A percentile compares a stretch with the other conserved stretches of the same genome.
These are phyloP conservation scores for Paragorgia papillata DNA, from an alignment of 92 coral and sea anemone species.

Conservation along the genomic window DNA sequence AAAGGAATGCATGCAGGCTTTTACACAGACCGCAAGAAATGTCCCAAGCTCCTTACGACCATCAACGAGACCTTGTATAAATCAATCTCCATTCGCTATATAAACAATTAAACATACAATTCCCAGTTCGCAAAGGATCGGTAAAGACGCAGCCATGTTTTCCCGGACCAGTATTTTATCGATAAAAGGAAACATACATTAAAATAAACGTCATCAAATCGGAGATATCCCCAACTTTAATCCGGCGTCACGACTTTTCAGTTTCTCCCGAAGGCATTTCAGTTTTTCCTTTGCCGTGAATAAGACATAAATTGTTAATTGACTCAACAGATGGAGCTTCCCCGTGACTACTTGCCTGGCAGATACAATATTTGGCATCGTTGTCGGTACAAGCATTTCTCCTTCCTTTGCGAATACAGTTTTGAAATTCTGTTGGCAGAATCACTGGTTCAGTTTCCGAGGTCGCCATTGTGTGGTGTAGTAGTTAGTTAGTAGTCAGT, in stretches of 20 bases:
- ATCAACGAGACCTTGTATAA: too few relatives aligned
- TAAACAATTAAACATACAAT: too few relatives aligned
- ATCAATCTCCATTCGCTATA: too few relatives aligned
- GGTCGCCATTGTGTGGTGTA: neutral
- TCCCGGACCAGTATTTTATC: too few relatives aligned
- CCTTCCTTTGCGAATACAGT: conserved; percentile 31
- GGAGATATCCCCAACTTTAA: neutral
- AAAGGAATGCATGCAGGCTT: too few relatives aligned
- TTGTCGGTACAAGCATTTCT: conserved; percentile 13
- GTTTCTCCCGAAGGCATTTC: neutral
- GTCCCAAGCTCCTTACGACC: too few relatives aligned
- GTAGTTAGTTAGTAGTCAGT: neutral
- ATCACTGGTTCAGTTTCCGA: neutral
- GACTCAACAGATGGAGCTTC: neutral
- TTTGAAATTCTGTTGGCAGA: conserved; percentile 3
- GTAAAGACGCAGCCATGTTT: too few relatives aligned
- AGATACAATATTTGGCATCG: conserved; percentile 16
- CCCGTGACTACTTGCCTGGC: neutral
- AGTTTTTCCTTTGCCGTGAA: neutral
- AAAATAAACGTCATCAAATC: neutral
- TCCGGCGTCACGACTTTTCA: neutral
- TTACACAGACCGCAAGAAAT: too few relatives aligned
- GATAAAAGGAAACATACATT: too few relatives aligned
- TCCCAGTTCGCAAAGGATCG: too few relatives aligned
- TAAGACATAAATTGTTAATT: neutral